Evolutionary conservation across 2,888 invertebrate genomes (phyloP).

Genomic region (Eupithecia exiguata): DNA sequence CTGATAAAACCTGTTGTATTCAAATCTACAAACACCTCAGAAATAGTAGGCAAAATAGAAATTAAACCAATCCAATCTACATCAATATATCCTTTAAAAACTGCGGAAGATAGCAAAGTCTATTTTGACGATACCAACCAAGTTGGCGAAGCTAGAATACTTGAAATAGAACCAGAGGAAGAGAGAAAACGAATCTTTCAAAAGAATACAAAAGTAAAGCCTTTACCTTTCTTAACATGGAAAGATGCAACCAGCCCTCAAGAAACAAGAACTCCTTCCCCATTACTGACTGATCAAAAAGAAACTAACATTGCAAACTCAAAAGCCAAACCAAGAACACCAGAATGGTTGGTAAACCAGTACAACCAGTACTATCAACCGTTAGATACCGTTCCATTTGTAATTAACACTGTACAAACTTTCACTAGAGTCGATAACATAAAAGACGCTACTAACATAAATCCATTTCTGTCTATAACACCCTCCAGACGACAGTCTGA

Average conservation of each 20-base stretch:
- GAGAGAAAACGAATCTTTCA: constrained; percentile 61
- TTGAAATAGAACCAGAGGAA: constrained; percentile 40
- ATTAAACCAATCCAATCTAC: constrained; percentile 36
- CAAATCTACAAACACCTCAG: constrained; percentile 23
- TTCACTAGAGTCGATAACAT: constrained; percentile 42
- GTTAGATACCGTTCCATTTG: constrained; percentile 69
- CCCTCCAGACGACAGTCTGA: constrained; percentile 56
- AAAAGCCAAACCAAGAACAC: constrained; percentile 62
- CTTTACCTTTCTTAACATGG: constrained; percentile 62
- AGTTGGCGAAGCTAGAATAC: constrained; percentile 53
- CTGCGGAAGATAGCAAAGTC: constrained; percentile 52
- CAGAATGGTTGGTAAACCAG: constrained; percentile 66
- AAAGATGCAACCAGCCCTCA: constrained; percentile 57
- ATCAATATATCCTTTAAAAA: constrained; percentile 38
- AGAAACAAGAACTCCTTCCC: constrained; percentile 52
- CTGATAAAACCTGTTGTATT: constrained; percentile 58
- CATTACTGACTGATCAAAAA: constrained; percentile 44
- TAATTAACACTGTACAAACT: constrained; percentile 64
- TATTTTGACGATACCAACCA: constrained; percentile 76
- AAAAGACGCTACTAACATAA: constrained; percentile 48
- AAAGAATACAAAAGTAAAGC: constrained; percentile 66
- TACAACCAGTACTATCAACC: constrained; percentile 74
- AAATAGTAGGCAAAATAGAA: constrained; percentile 41
- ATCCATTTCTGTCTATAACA: constrained; percentile 49
- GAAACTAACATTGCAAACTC: constrained; percentile 49